Percentiles rank a stretch among this genome's conserved stretches.
Conservation (phyloP, 2,797 vertebrate genomes). For the Lithobates pipiens region DNA sequence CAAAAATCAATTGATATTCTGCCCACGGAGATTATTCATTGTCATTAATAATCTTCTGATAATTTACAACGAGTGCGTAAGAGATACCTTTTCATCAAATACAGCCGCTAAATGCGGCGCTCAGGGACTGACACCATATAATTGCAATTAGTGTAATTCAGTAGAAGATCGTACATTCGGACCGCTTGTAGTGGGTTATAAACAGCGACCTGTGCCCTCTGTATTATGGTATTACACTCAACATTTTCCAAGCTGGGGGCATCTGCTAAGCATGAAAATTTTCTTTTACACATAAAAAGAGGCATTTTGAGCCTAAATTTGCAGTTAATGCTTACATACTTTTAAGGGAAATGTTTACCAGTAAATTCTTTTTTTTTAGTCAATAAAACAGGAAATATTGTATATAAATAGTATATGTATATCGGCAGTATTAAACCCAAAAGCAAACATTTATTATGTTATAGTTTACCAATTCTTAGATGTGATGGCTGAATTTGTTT, state of each 20-base stretch:
- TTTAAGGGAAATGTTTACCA: no score
- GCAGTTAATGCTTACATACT: no score
- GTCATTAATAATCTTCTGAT: conserved; percentile 34
- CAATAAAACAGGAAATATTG: no score
- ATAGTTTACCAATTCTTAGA: no score
- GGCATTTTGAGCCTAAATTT: background rate
- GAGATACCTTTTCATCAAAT: conserved; percentile 45
- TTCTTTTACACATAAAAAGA: background rate
- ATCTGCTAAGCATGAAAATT: background rate
- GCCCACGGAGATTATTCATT: conserved; percentile 7
- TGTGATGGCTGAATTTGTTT: no score
- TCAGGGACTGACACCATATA: conserved; percentile 36
- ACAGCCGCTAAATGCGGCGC: conserved; percentile 15
- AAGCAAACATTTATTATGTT: no score
- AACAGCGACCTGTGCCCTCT: conserved; percentile 37
- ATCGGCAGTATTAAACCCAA: no score
- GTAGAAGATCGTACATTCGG: conserved; percentile 20
- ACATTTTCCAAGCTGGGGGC: background rate
- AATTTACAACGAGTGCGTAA: conserved; percentile 30
- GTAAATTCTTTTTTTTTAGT: no score
- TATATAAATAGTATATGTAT: no score
- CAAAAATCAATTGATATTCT: conserved; percentile 20
- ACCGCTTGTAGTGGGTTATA: conserved; percentile 18
- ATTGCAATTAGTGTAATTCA: conserved; percentile 56
- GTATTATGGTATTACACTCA: background rate